Evolutionary conservation across 1,140 invertebrate species (phyloP).

Genomic region (Drosophila triauraria): DNA sequence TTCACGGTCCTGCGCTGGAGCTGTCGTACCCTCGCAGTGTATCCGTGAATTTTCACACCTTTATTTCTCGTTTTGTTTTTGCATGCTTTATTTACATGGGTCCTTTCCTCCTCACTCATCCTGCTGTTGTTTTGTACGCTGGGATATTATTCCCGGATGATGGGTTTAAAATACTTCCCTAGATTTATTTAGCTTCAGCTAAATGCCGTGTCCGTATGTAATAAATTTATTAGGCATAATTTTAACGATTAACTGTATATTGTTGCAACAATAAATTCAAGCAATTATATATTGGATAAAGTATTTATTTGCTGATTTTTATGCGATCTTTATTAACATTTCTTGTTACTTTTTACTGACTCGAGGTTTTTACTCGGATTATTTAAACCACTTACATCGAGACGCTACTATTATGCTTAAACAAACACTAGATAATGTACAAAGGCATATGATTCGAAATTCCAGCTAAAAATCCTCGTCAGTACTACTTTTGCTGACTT

Average conservation of each 20-base stretch:
- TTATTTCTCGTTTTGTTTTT: constrained; percentile 28
- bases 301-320: too few relatives aligned
- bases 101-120: background rate
- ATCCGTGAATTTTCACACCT: constrained; percentile 55
- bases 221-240: background rate
- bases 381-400: too few relatives aligned
- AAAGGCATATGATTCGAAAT: too few relatives aligned
- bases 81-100: constrained; percentile 32
- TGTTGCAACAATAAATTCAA: background rate
- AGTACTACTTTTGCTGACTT: too few relatives aligned
- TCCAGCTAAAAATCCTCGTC: too few relatives aligned
- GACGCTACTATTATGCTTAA: too few relatives aligned
- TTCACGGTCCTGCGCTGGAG: constrained; percentile 14
- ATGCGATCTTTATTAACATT: too few relatives aligned
- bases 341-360: too few relatives aligned
- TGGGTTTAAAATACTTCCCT: background rate
- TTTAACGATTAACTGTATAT: background rate
- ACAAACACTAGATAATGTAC: too few relatives aligned
- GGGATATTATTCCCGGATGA: constrained; percentile 40
- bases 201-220: too few relatives aligned
- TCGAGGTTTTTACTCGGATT: too few relatives aligned
- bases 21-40: constrained; percentile 9
- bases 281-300: background rate
- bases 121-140: constrained; percentile 4
- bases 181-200: background rate